A percentile compares a stretch with the other conserved stretches of the same genome.
phyloP scores from a whole-genome alignment of 2,113 vertebrate genomes.

The Heterocephalus glaber region DNA sequence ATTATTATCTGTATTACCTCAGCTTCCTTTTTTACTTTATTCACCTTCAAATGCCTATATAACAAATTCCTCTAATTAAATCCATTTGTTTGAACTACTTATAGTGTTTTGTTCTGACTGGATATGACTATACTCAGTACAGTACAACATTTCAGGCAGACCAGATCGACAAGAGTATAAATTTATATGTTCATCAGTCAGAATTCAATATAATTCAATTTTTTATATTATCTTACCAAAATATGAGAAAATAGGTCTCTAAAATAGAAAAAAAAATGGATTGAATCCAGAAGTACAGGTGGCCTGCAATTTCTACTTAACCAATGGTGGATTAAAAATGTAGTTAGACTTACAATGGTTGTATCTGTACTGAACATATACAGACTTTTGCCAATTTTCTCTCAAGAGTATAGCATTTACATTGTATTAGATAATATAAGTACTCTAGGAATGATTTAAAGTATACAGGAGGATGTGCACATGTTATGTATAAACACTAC shows the following conservation, averaged over 20 bases:
- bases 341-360: background rate
- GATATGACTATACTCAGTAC: background rate
- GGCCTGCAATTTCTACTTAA: background rate
- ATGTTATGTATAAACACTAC: background rate
- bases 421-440: background rate
- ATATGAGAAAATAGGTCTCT: background rate
- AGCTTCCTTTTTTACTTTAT: background rate
- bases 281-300: background rate
- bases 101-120: constrained; percentile 3
- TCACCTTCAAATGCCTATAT: background rate
- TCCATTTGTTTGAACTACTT: background rate
- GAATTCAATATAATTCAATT: constrained; percentile 33
- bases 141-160: constrained; percentile 9
- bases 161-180: background rate
- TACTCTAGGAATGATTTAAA: background rate
- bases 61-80: constrained; percentile 11
- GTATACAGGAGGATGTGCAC: background rate
- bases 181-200: constrained; percentile 36
- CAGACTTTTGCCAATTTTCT: background rate
- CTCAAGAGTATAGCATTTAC: background rate
- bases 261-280: constrained; percentile 6
- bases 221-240: constrained; percentile 45
- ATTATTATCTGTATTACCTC: background rate
- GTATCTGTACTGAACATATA: background rate
- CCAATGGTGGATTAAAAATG: background rate